Evolutionary conservation across 2,888 invertebrate genomes (phyloP), one percentile per base, ranked within the genome.

Genomic region (Chirona hameri): DNA sequence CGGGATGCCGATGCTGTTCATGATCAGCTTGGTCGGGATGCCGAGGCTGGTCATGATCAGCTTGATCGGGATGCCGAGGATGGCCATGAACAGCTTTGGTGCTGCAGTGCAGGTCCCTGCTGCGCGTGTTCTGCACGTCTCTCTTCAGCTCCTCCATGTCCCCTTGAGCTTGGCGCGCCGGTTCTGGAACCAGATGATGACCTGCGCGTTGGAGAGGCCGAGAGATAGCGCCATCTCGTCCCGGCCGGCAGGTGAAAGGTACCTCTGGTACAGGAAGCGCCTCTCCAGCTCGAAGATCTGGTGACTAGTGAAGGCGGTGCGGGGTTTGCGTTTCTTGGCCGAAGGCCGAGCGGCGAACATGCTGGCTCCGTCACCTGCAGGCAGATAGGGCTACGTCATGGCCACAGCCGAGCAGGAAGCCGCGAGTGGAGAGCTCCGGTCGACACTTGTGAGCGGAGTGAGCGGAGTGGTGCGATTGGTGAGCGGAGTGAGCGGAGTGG

Each of bases 281-380:
- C 98, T 98, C 89, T 99, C 98, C 88, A 99, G 90, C 89, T 98
- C 98, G 89, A 97, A 98, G 86, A 99, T 98, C 83, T 99, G 98
- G 89, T 98, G 97, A 89, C 98, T 99, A 84, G 98, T 98, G 90
- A 99, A 99, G 52, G 98, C 98, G 46, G 98, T 99, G 87, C 98
- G 91, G 21, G 98, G 98, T 91, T 98, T 96, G 88, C 98, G 92
- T 88, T 98, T 98, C 87, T 96, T 95, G 88, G 96, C 95, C 85
- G 95, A 95, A 85, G 96, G 92, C 31, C 85, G 81, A 72, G 82
- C 84, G 83, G 84, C 84, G 83, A 85, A 85, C 60, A 85, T 83
- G 60, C 79, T 84, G 24, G 83, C 84, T 9, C 83, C 81, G 48
- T 85, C 85, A 83, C 82, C 27, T 82, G 76, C 81, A 24, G n/a